Evolutionary conservation across 2,888 invertebrate species (phyloP), one percentile per base, ranked within the genome.

Genomic region (Nebria salina): DNA sequence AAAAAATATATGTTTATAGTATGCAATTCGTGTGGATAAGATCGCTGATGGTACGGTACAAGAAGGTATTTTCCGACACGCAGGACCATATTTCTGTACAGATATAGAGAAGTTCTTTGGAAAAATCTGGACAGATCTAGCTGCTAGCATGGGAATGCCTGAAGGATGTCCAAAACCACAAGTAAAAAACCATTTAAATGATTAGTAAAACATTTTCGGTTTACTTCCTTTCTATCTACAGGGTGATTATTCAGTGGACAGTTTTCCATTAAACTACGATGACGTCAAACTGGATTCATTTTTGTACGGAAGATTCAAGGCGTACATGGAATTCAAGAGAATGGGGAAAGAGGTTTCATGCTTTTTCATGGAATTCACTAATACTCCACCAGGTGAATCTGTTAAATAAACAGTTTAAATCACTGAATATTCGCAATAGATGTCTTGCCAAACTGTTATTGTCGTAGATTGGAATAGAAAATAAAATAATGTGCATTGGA

Each of bases 231-330:
- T 54, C 2, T 7, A 54, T 34, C n/a, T 72, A 11, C 54, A 77
- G 77, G 77, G 77, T 1, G 13, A 72, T 9, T 77, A 64, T 26
- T 0, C 20, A 15, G 65, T 15, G 0, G 77, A 72, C 15, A 65
- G 43, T 2, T 72, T 26, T 64, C 64, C 72, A 26, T 41, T 77
- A 11, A 15, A 65, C 25, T 13, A 72, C 9, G 64, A 77, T 26
- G 77, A 77, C 41, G 1, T 77, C 8, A 54, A 64, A 26, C 2
- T 77, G 64, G 64, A 77, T 11, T 25, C 72, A 13, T 77, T 77
- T 26, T 34, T 77, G 9, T 77, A 77, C 65, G 77, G 77, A 11
- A 72, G 72, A 64, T 77, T 77, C 26, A 64, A 65, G 25, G 11
- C 65, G 15, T 11, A 20, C n/a, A 7, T 72, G 2, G 8, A 65